These are phyloP conservation scores for Pica pica DNA, from an alignment of 2,113 vertebrate genomes.

Conservation along the genomic window DNA sequence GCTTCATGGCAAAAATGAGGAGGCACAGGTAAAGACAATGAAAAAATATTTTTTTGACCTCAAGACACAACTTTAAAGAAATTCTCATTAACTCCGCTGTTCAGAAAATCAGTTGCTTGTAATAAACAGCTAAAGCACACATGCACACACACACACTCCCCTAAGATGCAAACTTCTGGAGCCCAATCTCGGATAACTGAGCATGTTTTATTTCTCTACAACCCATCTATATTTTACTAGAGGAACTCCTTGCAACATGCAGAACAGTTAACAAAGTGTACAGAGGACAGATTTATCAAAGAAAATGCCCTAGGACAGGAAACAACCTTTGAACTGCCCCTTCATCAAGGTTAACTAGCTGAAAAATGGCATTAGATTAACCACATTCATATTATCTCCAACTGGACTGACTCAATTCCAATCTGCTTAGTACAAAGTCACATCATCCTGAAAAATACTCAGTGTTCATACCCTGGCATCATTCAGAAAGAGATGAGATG, in stretches of 20 bases:
- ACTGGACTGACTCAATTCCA: neutral
- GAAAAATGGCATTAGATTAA: neutral
- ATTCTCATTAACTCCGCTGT: neutral
- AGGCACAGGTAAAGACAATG: neutral
- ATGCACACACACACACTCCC: fast-evolving
- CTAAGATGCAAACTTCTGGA: neutral
- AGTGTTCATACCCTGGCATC: neutral
- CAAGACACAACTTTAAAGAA: neutral
- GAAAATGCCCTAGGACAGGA: neutral
- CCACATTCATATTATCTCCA: neutral
- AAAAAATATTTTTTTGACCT: neutral
- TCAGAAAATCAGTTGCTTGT: neutral
- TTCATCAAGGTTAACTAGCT: neutral
- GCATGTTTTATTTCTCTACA: neutral
- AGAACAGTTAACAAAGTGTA: neutral
- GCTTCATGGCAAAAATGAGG: neutral
- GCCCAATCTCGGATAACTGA: neutral
- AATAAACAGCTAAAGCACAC: neutral
- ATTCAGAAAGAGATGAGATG: neutral
- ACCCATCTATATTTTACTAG: neutral
- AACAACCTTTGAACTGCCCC: neutral
- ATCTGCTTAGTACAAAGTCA: neutral
- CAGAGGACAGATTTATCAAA: neutral
- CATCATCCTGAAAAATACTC: neutral
- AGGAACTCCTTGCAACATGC: neutral